These are phyloP conservation scores for Tachycineta bicolor DNA, from an alignment of 2,113 vertebrate genomes.

Conservation along the genomic window DNA sequence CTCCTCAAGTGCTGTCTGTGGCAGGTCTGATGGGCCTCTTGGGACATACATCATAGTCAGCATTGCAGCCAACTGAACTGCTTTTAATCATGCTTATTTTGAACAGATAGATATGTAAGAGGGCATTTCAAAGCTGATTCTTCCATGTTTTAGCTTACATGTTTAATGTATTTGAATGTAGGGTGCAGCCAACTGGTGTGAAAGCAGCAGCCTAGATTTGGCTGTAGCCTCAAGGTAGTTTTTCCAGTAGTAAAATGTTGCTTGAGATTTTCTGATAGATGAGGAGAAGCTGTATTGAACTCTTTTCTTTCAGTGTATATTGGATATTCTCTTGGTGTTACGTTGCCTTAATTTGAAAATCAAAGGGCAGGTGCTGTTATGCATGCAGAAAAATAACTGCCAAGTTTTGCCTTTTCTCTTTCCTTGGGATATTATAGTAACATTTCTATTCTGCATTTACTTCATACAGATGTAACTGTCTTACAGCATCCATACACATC, in stretches of 20 bases:
- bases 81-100: not conserved
- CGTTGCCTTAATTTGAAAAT: not conserved
- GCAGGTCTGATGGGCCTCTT: not conserved
- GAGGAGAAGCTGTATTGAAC: not conserved
- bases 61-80: not conserved
- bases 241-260: not conserved
- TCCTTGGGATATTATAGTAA: not conserved
- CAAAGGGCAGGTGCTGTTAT: not conserved
- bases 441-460: not conserved
- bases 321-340: not conserved
- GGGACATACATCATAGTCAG: not conserved
- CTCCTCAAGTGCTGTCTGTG: not conserved
- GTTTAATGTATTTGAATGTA: not conserved
- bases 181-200: not conserved
- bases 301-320: not conserved
- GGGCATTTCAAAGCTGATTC: not conserved
- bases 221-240: not conserved
- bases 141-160: not conserved
- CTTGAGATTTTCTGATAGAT: not conserved
- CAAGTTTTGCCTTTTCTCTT: not conserved
- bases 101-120: not conserved
- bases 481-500: accelerated
- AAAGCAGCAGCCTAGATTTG: not conserved
- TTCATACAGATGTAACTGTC: not conserved
- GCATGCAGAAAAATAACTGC: not conserved